Conservation (phyloP, 2,888 invertebrate species). For the Ctena decussata region DNA sequence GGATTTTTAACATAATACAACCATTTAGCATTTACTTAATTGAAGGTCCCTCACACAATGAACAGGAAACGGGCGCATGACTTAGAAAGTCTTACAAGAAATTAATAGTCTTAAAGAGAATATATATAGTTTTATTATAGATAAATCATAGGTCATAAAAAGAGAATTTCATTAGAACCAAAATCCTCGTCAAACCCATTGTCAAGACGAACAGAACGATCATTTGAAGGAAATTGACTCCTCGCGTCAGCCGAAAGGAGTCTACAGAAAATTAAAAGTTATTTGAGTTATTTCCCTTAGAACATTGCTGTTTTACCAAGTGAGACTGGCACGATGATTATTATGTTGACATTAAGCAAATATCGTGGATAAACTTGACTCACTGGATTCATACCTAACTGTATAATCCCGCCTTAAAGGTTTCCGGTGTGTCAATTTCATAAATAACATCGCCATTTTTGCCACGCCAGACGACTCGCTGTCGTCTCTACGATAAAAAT, state of each 20-base stretch:
- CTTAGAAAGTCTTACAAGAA: not conserved
- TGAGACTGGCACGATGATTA: constrained; percentile 53
- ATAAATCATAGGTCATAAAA: no score
- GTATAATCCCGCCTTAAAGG: constrained; percentile 57
- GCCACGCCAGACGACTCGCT: constrained; percentile 11
- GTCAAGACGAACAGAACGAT: no score
- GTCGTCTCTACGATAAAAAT: not conserved
- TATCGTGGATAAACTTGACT: constrained; percentile 56
- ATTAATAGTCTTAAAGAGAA: not conserved
- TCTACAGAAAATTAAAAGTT: no score
- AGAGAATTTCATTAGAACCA: no score
- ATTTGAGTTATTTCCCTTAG: not conserved
- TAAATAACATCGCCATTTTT: constrained; percentile 31
- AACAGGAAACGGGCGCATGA: constrained; percentile 2
- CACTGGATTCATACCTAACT: constrained; percentile 46
- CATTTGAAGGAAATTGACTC: no score
- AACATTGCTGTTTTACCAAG: constrained; percentile 9
- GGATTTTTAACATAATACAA: not conserved
- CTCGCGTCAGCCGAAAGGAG: no score
- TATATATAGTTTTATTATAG: no score
- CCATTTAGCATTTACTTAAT: not conserved
- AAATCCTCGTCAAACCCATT: no score
- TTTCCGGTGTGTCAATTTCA: constrained; percentile 49
- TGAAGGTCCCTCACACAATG: not conserved
- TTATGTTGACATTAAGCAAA: constrained; percentile 58